Conservation (phyloP, 2,888 invertebrate species). For the Sesamia inferens region DNA sequence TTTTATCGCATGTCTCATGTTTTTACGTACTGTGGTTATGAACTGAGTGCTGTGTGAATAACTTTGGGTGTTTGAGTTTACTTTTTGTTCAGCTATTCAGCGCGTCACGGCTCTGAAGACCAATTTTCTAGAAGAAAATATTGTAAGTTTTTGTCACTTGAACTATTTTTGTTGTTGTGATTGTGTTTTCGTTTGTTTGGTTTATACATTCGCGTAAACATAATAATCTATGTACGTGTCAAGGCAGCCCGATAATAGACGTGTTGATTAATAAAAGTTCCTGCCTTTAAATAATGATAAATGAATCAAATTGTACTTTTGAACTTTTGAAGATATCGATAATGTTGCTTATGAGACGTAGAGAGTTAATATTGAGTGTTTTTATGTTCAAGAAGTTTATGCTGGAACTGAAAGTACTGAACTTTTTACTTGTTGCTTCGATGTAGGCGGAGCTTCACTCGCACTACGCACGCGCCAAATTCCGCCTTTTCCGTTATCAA, state of each 20-base stretch:
- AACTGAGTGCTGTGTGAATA: conserved; percentile 82
- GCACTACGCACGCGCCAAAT: conserved; percentile 79
- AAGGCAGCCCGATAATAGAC: conserved; percentile 45
- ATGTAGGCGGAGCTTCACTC: conserved; percentile 78
- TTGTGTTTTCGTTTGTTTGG: conserved; percentile 30
- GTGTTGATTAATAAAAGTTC: conserved; percentile 53
- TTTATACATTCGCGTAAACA: conserved; percentile 28
- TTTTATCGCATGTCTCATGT: conserved; percentile 65
- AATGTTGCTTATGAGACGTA: conserved; percentile 43
- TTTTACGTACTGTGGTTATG: conserved; percentile 74
- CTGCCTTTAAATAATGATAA: conserved; percentile 50
- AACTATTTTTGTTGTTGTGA: conserved; percentile 23
- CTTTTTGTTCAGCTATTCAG: conserved; percentile 67
- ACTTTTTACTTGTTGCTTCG: conserved; percentile 78
- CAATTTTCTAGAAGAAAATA: conserved; percentile 49
- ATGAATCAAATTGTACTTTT: conserved; percentile 46
- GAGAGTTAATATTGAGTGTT: conserved; percentile 33
- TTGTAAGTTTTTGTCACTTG: conserved; percentile 63
- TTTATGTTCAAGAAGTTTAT: conserved; percentile 31
- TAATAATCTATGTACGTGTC: conserved; percentile 41
- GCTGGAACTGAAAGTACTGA: conserved; percentile 22
- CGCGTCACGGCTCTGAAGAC: conserved; percentile 54
- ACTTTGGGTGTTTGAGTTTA: conserved; percentile 73
- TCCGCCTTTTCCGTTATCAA: conserved; percentile 61
- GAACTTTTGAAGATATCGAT: conserved; percentile 52